A percentile compares a stretch with the other conserved stretches of the same genome.
Conservation (phyloP, 2,113 vertebrate species). For the Catharus bicknelli region DNA sequence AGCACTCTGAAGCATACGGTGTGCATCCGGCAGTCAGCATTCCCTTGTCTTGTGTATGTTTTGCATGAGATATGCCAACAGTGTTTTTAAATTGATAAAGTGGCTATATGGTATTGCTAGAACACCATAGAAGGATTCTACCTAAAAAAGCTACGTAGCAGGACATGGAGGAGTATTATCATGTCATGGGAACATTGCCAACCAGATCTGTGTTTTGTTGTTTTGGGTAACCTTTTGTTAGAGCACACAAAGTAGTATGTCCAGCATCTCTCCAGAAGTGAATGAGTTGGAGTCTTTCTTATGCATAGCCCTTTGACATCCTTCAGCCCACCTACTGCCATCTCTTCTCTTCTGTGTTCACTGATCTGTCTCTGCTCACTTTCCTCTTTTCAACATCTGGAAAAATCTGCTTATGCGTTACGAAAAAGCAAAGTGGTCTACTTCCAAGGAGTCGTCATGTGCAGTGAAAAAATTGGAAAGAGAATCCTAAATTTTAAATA, state of each 20-base stretch:
- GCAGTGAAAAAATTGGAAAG: not conserved
- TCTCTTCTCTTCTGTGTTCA: not conserved
- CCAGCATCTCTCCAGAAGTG: not conserved
- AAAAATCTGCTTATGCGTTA: not conserved
- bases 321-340: not conserved
- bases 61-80: not conserved
- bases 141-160: not conserved
- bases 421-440: accelerated
- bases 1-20: not conserved
- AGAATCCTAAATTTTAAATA: not conserved
- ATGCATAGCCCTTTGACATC: not conserved
- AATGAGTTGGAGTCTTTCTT: not conserved
- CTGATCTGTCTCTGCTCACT: not conserved
- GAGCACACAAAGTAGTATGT: not conserved
- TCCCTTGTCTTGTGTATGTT: not conserved
- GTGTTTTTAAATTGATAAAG: not conserved
- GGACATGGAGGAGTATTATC: not conserved
- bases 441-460: not conserved
- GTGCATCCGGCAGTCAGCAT: not conserved
- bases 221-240: not conserved
- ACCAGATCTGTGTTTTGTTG: not conserved
- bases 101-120: not conserved
- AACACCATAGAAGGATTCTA: not conserved
- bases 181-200: not conserved
- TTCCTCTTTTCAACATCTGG: not conserved